Evolutionary conservation across 2,888 invertebrate species (phyloP).

Genomic region (Sphinx pinastri): DNA sequence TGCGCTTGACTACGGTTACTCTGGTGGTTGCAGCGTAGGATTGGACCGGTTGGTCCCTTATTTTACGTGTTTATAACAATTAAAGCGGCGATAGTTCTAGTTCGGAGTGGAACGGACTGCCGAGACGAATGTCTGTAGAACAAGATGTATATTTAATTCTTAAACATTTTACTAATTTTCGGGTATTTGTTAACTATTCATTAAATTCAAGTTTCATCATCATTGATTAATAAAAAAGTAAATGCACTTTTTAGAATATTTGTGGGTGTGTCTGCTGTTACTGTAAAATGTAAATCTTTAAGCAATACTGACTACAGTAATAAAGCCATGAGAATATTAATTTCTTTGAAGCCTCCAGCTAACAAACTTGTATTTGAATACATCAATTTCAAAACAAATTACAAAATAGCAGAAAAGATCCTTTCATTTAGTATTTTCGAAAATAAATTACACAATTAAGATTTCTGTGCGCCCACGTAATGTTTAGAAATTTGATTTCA

Average conservation of each 20-base stretch:
- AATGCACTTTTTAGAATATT: background rate
- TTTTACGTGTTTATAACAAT: too few relatives aligned
- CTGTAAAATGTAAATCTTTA: background rate
- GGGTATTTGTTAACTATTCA: background rate
- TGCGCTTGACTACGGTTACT: background rate
- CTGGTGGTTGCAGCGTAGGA: background rate
- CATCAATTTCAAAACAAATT: background rate
- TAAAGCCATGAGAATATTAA: background rate
- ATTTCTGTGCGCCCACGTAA: background rate
- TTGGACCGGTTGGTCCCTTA: too few relatives aligned
- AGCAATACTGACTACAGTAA: constrained; percentile 11
- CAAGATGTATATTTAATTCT: too few relatives aligned
- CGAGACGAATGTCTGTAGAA: too few relatives aligned
- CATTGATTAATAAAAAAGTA: background rate
- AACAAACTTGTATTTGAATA: constrained; percentile 1
- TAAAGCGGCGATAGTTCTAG: too few relatives aligned
- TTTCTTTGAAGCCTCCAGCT: background rate
- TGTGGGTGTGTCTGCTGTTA: background rate
- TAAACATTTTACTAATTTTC: background rate
- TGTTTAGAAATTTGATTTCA: too few relatives aligned
- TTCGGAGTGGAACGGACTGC: too few relatives aligned
- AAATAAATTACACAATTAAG: background rate
- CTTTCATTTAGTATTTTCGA: constrained; percentile 1
- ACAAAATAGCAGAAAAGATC: background rate
- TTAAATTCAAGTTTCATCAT: background rate